Percentiles rank a stretch among this genome's conserved stretches.
Evolutionary conservation across 2,797 vertebrate species (phyloP).

Genomic region (Spea hammondii): DNA sequence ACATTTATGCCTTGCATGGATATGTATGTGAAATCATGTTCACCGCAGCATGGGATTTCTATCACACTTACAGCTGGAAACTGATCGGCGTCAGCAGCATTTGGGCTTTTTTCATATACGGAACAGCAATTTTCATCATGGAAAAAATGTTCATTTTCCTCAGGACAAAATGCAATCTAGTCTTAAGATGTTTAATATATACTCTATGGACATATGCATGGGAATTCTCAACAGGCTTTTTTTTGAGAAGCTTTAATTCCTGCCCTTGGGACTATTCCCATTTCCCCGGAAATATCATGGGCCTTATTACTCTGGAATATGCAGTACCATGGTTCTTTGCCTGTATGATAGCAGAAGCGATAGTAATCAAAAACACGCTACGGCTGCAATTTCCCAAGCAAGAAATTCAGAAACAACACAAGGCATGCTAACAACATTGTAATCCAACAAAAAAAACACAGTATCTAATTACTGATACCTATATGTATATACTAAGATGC

Average conservation of each 20-base stretch:
- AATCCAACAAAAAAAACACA: background rate
- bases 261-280: conserved; percentile 80
- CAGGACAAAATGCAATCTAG: conserved; percentile 56
- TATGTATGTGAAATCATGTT: conserved; percentile 76
- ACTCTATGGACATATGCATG: conserved; percentile 72
- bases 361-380: conserved; percentile 69
- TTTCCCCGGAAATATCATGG: conserved; percentile 67
- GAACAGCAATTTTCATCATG: conserved; percentile 43
- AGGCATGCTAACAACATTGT: background rate
- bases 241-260: conserved; percentile 64
- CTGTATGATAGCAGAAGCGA: conserved; percentile 66
- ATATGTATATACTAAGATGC: too few species aligned
- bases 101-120: conserved; percentile 70
- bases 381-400: conserved; percentile 53
- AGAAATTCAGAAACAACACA: conserved; percentile 29
- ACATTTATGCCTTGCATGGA: conserved; percentile 75
- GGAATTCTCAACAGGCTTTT: conserved; percentile 73
- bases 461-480: too few species aligned
- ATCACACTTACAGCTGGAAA: conserved; percentile 62
- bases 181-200: conserved; percentile 63
- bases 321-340: conserved; percentile 69
- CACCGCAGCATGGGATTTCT: conserved; percentile 70
- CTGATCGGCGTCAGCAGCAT: conserved; percentile 72
- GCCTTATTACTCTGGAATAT: conserved; percentile 76
- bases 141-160: conserved; percentile 65